Evolutionary conservation across 2,113 vertebrate species (phyloP), one percentile per base, ranked within the genome.

Genomic region (Fulmarus glacialis): DNA sequence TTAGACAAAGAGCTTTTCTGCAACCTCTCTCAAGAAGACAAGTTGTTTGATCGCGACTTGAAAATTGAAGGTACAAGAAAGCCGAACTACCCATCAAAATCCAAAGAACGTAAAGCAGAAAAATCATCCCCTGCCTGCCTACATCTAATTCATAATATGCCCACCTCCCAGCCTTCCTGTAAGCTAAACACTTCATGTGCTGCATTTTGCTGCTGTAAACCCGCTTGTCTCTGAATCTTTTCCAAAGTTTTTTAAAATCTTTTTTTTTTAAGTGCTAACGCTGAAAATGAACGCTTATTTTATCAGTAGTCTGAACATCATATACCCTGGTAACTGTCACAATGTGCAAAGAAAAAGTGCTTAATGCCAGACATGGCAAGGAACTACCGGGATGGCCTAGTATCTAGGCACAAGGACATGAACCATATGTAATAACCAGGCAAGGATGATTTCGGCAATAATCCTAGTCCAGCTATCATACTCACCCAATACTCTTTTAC

Each of bases 331-430:
- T 10, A 50, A 42, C 52, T 13, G 10, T 42, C 30, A 29, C 60
- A 40, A 19, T 0, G 4, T 1, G 4, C 32, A 42, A 14, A 47
- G 8, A 24, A n/a, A 8, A 29, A 12, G 2, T 8, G 22, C 27
- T 52, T 14, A 24, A n/a, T 5, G 4, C 9, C 50, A 22, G 11
- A 5, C 14, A 7, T 1, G 5, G 29, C 52, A 11, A 40, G 30
- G 26, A 50, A 22, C 12, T 4, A 6, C 1, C 0, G 8, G 8
- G 40, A 21, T 16, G 16, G 22, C 11, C 23, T 3, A 3, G 9
- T 27, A 9, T 9, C 29, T 20, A 9, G 3, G 23, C 14, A 15
- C 8, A 10, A 10, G 19, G 50, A 34, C 3, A 5, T 1, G 9
- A 58, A 9, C n/a, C 9, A 22, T 2, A 34, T 4, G 5, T 1